Conservation (phyloP, 2,888 invertebrate genomes). For the Andrena bicolor region DNA sequence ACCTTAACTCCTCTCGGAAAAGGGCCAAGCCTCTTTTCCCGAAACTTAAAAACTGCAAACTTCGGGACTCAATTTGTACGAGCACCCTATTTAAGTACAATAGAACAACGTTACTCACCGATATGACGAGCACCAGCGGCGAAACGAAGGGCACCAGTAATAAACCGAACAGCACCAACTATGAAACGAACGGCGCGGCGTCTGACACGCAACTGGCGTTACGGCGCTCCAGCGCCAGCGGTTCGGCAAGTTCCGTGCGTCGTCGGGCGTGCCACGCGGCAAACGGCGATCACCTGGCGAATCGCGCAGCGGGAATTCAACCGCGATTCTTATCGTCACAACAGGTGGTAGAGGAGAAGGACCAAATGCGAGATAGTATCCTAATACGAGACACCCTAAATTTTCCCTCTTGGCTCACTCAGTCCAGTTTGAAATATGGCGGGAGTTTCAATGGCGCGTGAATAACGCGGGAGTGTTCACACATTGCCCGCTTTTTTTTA, state of each 20-base stretch:
- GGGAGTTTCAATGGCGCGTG: too few relatives aligned
- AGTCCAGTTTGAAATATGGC: too few relatives aligned
- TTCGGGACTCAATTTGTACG: too few relatives aligned
- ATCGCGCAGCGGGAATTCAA: conserved; percentile 28
- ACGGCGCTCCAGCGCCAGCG: conserved; percentile 29
- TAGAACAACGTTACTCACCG: background rate
- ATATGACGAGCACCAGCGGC: background rate
- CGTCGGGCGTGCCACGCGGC: conserved; percentile 71
- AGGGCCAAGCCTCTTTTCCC: too few relatives aligned
- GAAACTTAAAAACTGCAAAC: too few relatives aligned
- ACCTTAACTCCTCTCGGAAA: too few relatives aligned
- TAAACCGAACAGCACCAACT: background rate
- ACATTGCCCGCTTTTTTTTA: too few relatives aligned
- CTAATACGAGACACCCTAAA: too few relatives aligned
- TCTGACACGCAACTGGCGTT: conserved; percentile 64
- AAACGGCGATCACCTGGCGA: conserved; percentile 64
- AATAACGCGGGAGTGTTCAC: too few relatives aligned
- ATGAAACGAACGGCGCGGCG: conserved; percentile 36
- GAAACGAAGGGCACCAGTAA: background rate
- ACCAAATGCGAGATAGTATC: too few relatives aligned
- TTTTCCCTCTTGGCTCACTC: too few relatives aligned
- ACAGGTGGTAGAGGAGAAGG: conserved; percentile 50
- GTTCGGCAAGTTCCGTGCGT: conserved; percentile 64
- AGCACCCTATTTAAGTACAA: too few relatives aligned
- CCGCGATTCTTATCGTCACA: conserved; percentile 42